Conservation (phyloP, 2,888 invertebrate genomes). For the Lasioglossum zephyrum region DNA sequence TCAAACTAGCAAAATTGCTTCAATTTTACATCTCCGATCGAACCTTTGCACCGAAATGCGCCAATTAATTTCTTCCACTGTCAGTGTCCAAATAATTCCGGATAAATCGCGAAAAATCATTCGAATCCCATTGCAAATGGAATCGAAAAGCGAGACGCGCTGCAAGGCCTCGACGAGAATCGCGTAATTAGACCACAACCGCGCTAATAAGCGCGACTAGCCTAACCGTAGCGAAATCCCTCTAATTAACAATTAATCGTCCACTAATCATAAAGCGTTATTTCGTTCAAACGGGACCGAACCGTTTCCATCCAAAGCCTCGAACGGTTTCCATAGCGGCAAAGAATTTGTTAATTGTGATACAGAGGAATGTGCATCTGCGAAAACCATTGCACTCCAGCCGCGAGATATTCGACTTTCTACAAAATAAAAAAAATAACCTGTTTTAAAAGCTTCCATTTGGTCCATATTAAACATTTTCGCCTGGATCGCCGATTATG, state of each 20-base stretch:
- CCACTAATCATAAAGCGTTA: constrained; percentile 56
- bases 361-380: background rate
- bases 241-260: constrained; percentile 79
- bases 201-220: constrained; percentile 79
- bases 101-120: background rate
- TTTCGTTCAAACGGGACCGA: constrained; percentile 50
- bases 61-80: background rate
- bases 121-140: background rate
- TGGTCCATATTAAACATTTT: background rate
- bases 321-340: constrained; percentile 13
- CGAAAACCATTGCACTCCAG: background rate
- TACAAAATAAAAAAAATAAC: background rate
- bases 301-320: background rate
- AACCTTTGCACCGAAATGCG: too few relatives aligned
- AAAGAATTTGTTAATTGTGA: constrained; percentile 15
- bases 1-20: too few relatives aligned
- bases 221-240: constrained; percentile 78
- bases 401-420: background rate
- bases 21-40: too few relatives aligned
- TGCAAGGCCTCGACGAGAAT: constrained; percentile 60
- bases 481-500: background rate
- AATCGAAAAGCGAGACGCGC: constrained; percentile 6
- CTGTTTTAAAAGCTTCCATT: background rate
- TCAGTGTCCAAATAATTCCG: background rate
- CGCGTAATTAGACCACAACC: constrained; percentile 83